Evolutionary conservation across 2,888 invertebrate species (phyloP).

Genomic region (Spilarctia lutea): DNA sequence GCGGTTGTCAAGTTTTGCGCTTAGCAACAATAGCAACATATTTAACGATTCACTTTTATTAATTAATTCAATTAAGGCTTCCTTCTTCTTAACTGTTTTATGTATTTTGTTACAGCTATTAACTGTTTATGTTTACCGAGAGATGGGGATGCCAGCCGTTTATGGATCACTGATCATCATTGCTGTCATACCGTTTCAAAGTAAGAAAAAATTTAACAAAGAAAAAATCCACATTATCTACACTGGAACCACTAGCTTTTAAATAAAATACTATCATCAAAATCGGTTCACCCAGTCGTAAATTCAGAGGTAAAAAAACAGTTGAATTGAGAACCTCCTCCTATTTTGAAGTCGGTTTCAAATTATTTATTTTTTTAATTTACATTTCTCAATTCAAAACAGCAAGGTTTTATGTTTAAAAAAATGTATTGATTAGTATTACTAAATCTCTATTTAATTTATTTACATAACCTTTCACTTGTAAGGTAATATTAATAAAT

Average conservation of each 20-base stretch:
- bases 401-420: background rate
- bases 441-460: background rate
- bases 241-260: too few species aligned
- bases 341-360: too few species aligned
- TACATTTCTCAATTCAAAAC: background rate
- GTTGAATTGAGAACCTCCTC: too few species aligned
- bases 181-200: slow-evolving; percentile 82
- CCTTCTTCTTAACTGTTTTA: background rate
- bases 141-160: slow-evolving; percentile 83
- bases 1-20: too few species aligned
- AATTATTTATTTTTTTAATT: too few species aligned
- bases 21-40: too few species aligned
- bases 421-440: background rate
- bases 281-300: too few species aligned
- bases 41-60: too few species aligned
- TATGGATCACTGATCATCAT: slow-evolving; percentile 82
- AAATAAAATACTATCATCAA: too few species aligned
- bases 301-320: too few species aligned
- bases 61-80: too few species aligned
- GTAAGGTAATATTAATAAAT: background rate
- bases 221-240: too few species aligned
- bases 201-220: slow-evolving; percentile 55
- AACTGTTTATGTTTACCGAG: slow-evolving; percentile 83
- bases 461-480: background rate
- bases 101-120: slow-evolving; percentile 66